A percentile compares a stretch with the other conserved stretches of the same genome.
phyloP scores from a whole-genome alignment of 2,888 invertebrate species.

The Brenthis hecate region DNA sequence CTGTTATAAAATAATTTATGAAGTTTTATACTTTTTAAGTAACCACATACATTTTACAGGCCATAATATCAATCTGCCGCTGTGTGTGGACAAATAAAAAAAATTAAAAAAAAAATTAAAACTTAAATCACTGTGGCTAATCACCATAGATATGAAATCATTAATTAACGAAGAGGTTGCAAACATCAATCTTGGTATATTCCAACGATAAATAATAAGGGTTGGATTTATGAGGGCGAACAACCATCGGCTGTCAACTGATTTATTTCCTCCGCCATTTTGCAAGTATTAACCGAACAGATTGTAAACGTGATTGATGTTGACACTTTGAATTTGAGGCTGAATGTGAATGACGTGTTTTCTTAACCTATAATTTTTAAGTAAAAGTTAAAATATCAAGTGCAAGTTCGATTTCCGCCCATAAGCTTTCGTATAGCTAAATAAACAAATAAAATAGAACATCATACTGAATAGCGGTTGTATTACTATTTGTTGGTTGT shows the following conservation, averaged over 20 bases:
- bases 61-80: neutral
- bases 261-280: slow-evolving; percentile 40
- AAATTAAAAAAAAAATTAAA: neutral
- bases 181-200: slow-evolving; percentile 30
- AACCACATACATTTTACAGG: too few species aligned
- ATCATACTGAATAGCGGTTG: too few species aligned
- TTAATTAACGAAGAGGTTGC: slow-evolving; percentile 23
- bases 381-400: neutral
- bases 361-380: slow-evolving; percentile 14
- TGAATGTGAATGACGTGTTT: slow-evolving; percentile 17
- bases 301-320: slow-evolving; percentile 39
- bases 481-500: too few species aligned
- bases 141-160: slow-evolving; percentile 19
- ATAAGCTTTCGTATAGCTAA: too few species aligned
- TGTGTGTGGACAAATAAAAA: neutral
- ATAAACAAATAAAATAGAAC: too few species aligned
- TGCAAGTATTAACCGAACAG: slow-evolving; percentile 39
- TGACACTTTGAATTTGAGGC: slow-evolving; percentile 29
- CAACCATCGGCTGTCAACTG: slow-evolving; percentile 37
- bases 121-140: neutral
- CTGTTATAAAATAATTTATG: too few species aligned
- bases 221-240: slow-evolving; percentile 39
- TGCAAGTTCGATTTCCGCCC: neutral
- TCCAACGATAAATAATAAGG: slow-evolving; percentile 34
- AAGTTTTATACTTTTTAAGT: too few species aligned